These are phyloP conservation scores for Botia almorhae DNA, from an alignment of 2,797 vertebrate genomes.

Conservation along the genomic window DNA sequence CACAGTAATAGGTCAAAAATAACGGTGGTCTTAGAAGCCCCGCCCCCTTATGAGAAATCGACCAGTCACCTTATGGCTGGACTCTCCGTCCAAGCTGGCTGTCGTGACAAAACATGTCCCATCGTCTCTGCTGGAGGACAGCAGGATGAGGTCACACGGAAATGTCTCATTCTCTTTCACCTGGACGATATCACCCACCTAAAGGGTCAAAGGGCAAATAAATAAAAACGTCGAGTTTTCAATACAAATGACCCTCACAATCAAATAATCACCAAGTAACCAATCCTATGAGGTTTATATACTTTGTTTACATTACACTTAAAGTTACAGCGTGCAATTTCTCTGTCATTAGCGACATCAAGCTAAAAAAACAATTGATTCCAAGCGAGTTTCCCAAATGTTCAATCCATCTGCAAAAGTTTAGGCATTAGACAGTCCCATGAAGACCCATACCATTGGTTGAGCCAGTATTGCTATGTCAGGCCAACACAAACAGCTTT, in stretches of 20 bases:
- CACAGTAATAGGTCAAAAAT: background rate
- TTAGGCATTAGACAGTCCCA: no score
- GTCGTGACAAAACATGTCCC: constrained; percentile 96
- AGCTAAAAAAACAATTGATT: background rate
- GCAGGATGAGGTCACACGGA: constrained; percentile 93
- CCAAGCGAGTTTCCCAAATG: no score
- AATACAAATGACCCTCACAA: no score
- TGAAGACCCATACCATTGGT: background rate
- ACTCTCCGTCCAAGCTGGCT: constrained; percentile 95
- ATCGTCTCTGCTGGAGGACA: constrained; percentile 88
- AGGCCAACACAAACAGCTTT: background rate
- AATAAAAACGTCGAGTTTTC: no score
- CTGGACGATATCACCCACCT: constrained; percentile 95
- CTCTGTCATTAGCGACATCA: background rate
- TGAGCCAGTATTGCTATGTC: background rate
- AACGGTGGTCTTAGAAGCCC: background rate
- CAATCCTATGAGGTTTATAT: background rate
- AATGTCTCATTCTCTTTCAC: constrained; percentile 94
- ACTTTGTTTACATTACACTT: background rate
- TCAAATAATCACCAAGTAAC: no score
- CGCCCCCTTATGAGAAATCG: background rate
- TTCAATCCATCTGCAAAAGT: no score
- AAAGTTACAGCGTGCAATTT: background rate
- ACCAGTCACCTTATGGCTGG: constrained; percentile 90
- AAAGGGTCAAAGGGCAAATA: constrained; percentile 30